phyloP scores from a whole-genome alignment of 23 tunicate species.

The Halocynthia aurantium region DNA sequence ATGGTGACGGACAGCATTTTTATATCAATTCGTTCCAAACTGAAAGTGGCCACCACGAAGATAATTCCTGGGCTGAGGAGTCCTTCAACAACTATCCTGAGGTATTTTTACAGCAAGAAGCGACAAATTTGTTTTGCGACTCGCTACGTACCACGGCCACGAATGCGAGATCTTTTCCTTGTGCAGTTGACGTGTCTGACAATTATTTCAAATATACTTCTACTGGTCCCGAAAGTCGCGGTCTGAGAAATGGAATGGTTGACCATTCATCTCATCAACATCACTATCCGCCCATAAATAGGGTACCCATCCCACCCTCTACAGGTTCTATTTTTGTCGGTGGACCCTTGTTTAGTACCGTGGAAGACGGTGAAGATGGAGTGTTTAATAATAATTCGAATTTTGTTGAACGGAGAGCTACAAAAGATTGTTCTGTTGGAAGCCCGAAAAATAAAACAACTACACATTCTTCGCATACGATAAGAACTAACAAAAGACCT shows the following conservation, averaged over 20 bases:
- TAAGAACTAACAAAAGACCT: too few species aligned
- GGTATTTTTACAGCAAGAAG: not conserved
- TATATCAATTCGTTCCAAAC: not conserved
- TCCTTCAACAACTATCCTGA: not conserved
- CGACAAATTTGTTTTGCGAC: not conserved
- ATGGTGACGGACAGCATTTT: not conserved
- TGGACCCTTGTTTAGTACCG: not conserved
- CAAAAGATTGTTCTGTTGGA: too few species aligned
- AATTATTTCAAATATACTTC: not conserved
- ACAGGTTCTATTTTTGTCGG: constrained; percentile 6
- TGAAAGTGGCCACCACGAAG: not conserved
- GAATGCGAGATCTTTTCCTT: not conserved
- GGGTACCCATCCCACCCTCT: not conserved
- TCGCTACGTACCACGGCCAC: not conserved
- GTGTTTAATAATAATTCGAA: too few species aligned
- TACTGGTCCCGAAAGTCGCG: not conserved
- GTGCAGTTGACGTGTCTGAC: too few species aligned
- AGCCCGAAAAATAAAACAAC: too few species aligned
- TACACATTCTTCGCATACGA: too few species aligned
- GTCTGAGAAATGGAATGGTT: not conserved
- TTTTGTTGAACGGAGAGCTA: too few species aligned
- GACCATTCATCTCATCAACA: not conserved
- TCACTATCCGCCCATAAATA: not conserved
- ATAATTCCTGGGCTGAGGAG: not conserved
- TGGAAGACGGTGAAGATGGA: not conserved